Conservation (phyloP, 2,888 invertebrate species). For the Reticulitermes lucifugus region DNA sequence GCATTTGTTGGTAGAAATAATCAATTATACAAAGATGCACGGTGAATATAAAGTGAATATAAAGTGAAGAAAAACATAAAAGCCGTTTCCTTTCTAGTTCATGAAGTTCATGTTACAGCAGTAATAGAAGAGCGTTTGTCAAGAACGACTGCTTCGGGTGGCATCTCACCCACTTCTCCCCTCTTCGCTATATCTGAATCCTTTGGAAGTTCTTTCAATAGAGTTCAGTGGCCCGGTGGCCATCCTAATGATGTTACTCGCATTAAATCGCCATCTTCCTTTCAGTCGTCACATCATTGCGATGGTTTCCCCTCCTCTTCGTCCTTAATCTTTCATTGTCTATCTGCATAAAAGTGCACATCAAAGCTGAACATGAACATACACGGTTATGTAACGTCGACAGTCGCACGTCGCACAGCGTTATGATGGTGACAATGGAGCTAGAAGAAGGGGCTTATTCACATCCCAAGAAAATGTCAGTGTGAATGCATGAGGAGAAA, state of each 20-base stretch:
- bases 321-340: not conserved
- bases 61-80: too few species aligned
- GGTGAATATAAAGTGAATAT: too few species aligned
- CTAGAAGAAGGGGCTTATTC: not conserved
- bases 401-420: not conserved
- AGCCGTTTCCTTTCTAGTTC: too few species aligned
- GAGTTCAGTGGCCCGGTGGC: not conserved
- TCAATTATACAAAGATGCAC: too few species aligned
- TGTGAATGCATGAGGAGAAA: too few species aligned
- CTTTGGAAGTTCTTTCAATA: not conserved
- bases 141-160: not conserved
- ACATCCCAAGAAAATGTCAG: too few species aligned
- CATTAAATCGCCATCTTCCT: slow-evolving; percentile 18
- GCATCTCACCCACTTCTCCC: not conserved
- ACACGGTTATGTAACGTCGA: slow-evolving; percentile 5
- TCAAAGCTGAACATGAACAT: not conserved
- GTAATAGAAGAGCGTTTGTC: too few species aligned
- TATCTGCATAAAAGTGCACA: not conserved
- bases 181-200: not conserved
- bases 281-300: not conserved
- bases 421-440: not conserved
- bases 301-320: not conserved
- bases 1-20: too few species aligned
- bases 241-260: slow-evolving; percentile 13
- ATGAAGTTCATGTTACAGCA: too few species aligned